Percentiles rank a stretch among this genome's conserved stretches.
Conservation (phyloP, 2,888 invertebrate species). For the Parelbella ahira region DNA sequence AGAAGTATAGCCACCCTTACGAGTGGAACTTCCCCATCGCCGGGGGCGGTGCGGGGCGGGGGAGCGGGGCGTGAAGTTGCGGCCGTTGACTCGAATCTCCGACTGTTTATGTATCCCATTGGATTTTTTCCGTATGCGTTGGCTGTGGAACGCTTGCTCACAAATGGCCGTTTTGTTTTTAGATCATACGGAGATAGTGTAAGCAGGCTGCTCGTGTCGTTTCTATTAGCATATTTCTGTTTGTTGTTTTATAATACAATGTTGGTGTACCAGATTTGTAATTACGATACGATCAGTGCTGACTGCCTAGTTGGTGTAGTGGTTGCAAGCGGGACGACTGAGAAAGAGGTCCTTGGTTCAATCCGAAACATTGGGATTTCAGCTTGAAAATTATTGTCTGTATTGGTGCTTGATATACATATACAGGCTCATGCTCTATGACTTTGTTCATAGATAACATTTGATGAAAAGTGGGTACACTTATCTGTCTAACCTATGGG, state of each 20-base stretch:
- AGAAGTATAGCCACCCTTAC: constrained; percentile 62
- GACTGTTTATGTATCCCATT: constrained; percentile 68
- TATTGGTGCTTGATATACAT: no score
- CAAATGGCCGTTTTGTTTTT: constrained; percentile 59
- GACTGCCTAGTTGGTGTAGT: no score
- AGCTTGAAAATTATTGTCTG: no score
- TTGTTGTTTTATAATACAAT: constrained; percentile 10
- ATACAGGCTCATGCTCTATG: no score
- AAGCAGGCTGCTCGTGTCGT: constrained; percentile 16
- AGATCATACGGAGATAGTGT: constrained; percentile 41
- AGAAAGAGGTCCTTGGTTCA: no score
- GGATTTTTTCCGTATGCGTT: constrained; percentile 66
- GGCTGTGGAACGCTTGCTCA: constrained; percentile 54
- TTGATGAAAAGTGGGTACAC: no score
- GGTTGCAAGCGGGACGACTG: no score
- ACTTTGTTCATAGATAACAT: no score
- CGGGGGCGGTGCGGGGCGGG: constrained; percentile 33
- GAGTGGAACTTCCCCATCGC: constrained; percentile 44
- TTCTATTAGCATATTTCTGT: constrained; percentile 16
- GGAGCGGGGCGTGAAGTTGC: constrained; percentile 48
- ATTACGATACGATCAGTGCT: background rate
- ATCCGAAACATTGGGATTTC: no score
- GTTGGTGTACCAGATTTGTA: constrained; percentile 3
- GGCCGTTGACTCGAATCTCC: constrained; percentile 77
- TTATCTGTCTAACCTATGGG: no score